phyloP scores from a whole-genome alignment of 2,797 vertebrate genomes.

The Malacoctenus gilli region DNA sequence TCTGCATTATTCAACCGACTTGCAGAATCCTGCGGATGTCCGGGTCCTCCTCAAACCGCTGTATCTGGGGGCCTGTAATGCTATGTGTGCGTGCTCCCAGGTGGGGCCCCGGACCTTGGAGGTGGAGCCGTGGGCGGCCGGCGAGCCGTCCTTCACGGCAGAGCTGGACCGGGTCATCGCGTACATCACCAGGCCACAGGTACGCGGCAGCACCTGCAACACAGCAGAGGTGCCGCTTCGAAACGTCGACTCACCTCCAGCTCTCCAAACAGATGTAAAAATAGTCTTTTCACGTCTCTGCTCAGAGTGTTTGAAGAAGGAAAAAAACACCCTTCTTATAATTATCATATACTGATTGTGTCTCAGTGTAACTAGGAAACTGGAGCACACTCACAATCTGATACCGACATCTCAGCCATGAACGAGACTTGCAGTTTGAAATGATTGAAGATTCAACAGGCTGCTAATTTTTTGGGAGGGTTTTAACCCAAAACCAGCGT shows the following conservation, averaged over 20 bases:
- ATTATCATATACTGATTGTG: background rate
- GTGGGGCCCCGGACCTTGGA: constrained; percentile 52
- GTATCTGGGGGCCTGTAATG: constrained; percentile 31
- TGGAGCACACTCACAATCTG: background rate
- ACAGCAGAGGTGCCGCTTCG: background rate
- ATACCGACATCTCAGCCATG: background rate
- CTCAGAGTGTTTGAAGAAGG: background rate
- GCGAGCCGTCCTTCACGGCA: constrained; percentile 68
- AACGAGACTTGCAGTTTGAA: background rate
- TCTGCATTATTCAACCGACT: constrained; percentile 44
- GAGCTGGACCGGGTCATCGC: constrained; percentile 72
- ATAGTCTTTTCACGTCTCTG: background rate
- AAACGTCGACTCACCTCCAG: background rate
- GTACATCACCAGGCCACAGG: constrained; percentile 76
- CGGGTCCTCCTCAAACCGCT: constrained; percentile 3
- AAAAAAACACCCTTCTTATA: background rate
- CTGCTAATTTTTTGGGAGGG: too few species aligned
- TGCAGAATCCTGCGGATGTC: constrained; percentile 8
- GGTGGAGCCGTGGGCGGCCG: constrained; percentile 74
- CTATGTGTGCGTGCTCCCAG: constrained; percentile 53
- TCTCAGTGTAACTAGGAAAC: background rate
- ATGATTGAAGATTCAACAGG: constrained; percentile 6
- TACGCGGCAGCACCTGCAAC: constrained; percentile 37
- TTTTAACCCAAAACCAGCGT: too few species aligned
- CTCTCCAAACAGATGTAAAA: background rate